These are phyloP conservation scores for Drosophila niveifrons DNA, from an alignment of 2,888 invertebrate species.

Conservation along the genomic window DNA sequence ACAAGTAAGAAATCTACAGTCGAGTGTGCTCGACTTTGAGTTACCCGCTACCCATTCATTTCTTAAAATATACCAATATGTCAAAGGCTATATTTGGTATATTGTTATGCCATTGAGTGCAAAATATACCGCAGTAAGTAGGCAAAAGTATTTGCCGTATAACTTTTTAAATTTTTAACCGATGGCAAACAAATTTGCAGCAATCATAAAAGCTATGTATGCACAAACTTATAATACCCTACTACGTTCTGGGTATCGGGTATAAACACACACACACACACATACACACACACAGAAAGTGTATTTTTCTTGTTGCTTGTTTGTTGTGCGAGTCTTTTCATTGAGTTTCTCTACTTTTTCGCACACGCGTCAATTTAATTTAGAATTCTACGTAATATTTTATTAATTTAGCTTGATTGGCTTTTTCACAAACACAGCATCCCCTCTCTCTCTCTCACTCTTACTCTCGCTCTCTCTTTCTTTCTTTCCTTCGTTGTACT, in stretches of 20 bases:
- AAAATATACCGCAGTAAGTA: too few species aligned
- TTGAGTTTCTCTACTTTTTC: slow-evolving; percentile 48
- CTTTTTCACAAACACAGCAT: slow-evolving; percentile 74
- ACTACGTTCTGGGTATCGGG: too few species aligned
- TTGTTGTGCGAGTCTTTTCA: slow-evolving; percentile 27
- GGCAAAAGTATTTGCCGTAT: too few species aligned
- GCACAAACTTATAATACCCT: too few species aligned
- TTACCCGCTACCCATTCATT: too few species aligned
- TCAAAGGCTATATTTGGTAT: too few species aligned
- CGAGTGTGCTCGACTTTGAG: too few species aligned
- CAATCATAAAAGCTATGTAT: too few species aligned
- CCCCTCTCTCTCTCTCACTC: slow-evolving; percentile 2
- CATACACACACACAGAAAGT: slow-evolving; percentile 5
- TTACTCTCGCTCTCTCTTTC: not conserved
- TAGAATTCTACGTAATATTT: slow-evolving; percentile 80
- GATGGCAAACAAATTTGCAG: too few species aligned
- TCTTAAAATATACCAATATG: too few species aligned
- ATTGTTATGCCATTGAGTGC: too few species aligned
- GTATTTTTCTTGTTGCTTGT: slow-evolving; percentile 14
- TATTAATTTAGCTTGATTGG: slow-evolving; percentile 80
- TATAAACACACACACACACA: not conserved
- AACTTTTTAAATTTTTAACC: too few species aligned
- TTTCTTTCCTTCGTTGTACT: slow-evolving; percentile 10
- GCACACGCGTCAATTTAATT: slow-evolving; percentile 80
- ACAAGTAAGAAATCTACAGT: not conserved